Evolutionary conservation across 2,113 vertebrate species (phyloP).

Genomic region (Collichthys lucidus): DNA sequence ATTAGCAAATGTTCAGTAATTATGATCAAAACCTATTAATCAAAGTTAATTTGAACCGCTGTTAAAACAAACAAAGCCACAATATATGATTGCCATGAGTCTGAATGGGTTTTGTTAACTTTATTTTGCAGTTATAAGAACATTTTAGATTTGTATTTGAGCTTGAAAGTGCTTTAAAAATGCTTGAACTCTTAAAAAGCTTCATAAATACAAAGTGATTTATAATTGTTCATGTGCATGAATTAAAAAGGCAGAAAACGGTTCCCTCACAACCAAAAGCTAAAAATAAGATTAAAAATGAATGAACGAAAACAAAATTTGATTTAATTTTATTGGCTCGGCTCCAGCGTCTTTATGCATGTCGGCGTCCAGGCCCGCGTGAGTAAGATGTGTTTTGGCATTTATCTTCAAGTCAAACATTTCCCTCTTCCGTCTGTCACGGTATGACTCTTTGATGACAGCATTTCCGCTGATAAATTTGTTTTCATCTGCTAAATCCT

Average conservation of each 20-base stretch:
- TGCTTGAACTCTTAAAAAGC: too few relatives aligned
- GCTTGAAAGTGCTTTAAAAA: too few relatives aligned
- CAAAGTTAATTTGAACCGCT: too few relatives aligned
- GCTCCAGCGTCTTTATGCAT: background rate
- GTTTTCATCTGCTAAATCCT: background rate
- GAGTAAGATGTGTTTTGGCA: background rate
- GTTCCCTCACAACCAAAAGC: constrained; percentile 5
- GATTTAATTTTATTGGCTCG: background rate
- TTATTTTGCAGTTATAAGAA: too few relatives aligned
- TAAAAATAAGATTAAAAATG: background rate
- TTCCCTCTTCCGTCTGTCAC: background rate
- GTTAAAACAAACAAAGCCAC: too few relatives aligned
- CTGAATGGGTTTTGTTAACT: too few relatives aligned
- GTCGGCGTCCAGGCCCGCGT: too few relatives aligned
- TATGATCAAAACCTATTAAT: too few relatives aligned
- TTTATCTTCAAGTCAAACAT: background rate
- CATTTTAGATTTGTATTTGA: too few relatives aligned
- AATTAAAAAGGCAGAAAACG: background rate
- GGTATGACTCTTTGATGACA: background rate
- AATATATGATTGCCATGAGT: too few relatives aligned
- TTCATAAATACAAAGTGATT: background rate
- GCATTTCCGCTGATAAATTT: background rate
- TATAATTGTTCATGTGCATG: background rate
- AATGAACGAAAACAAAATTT: background rate
- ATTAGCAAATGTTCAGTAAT: too few relatives aligned